Conservation (phyloP, 2,797 vertebrate species). For the Anableps anableps region DNA sequence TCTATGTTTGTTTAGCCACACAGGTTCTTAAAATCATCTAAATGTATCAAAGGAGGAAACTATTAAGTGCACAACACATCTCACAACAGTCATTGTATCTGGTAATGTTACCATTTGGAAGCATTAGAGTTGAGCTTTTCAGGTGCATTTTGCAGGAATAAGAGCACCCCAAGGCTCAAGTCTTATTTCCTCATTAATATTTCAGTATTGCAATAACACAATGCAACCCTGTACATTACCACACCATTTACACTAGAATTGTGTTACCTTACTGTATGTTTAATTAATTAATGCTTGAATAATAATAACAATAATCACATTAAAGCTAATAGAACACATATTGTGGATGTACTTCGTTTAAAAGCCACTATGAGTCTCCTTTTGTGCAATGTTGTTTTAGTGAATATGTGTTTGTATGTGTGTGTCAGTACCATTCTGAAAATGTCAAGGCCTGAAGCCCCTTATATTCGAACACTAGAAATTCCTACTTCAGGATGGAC, state of each 20-base stretch:
- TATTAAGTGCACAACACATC: constrained; percentile 8
- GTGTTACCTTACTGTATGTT: not conserved
- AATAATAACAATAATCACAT: not conserved
- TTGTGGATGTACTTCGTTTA: constrained; percentile 2
- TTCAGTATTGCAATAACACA: constrained; percentile 9
- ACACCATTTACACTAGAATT: not conserved
- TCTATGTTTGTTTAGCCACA: not conserved
- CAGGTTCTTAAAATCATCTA: not conserved
- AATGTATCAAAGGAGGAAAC: not conserved
- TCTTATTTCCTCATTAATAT: constrained; percentile 1
- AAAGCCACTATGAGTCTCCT: not conserved
- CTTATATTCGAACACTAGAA: constrained; percentile 14
- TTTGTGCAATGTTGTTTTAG: not conserved
- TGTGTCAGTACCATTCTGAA: constrained; percentile 13
- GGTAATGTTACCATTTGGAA: constrained; percentile 7
- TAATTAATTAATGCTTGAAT: not conserved
- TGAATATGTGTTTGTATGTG: not conserved
- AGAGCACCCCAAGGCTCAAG: not conserved
- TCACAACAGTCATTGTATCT: constrained; percentile 9
- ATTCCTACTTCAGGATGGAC: not conserved
- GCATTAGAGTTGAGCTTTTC: not conserved
- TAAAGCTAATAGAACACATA: not conserved
- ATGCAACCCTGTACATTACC: not conserved
- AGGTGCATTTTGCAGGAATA: constrained; percentile 2
- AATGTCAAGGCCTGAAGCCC: constrained; percentile 47